Percentiles rank a stretch among this genome's conserved stretches.
phyloP scores from a whole-genome alignment of 1,140 invertebrate genomes.

The Pectinophora gossypiella region DNA sequence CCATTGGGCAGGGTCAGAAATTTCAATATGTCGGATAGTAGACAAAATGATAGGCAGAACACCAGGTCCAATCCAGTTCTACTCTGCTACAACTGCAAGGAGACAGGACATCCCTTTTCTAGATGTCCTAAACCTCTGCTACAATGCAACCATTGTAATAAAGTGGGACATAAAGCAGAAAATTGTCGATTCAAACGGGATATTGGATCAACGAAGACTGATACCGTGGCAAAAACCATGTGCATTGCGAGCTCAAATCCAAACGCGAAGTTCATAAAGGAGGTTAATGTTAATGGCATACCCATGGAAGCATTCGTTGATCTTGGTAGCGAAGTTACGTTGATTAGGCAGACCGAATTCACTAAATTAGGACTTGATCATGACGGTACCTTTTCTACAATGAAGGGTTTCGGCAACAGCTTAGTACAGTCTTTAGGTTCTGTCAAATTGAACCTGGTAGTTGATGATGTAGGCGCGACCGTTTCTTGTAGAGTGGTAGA shows the following conservation, averaged over 20 bases:
- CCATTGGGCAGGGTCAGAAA: too few relatives aligned
- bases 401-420: constrained; percentile 23
- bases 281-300: constrained; percentile 1
- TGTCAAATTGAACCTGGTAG: not conserved
- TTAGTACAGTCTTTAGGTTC: constrained; percentile 19
- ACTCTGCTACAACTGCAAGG: constrained; percentile 19
- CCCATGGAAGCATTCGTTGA: constrained; percentile 11
- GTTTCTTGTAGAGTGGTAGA: constrained; percentile 19
- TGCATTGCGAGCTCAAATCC: constrained; percentile 6
- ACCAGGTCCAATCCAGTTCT: not conserved
- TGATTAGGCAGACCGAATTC: constrained; percentile 7
- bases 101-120: constrained; percentile 14
- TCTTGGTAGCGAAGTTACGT: constrained; percentile 16
- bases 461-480: constrained; percentile 17
- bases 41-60: not conserved
- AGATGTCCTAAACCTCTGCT: constrained; percentile 14
- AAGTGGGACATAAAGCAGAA: constrained; percentile 13
- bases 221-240: constrained; percentile 7
- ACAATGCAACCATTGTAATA: constrained; percentile 12
- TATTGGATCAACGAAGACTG: not conserved
- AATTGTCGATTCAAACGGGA: not conserved
- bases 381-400: constrained; percentile 5
- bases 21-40: too few relatives aligned
- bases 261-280: constrained; percentile 11
- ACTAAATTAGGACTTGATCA: constrained; percentile 9